Conservation (phyloP, 2,113 vertebrate genomes). For the Tonatia bakeri region DNA sequence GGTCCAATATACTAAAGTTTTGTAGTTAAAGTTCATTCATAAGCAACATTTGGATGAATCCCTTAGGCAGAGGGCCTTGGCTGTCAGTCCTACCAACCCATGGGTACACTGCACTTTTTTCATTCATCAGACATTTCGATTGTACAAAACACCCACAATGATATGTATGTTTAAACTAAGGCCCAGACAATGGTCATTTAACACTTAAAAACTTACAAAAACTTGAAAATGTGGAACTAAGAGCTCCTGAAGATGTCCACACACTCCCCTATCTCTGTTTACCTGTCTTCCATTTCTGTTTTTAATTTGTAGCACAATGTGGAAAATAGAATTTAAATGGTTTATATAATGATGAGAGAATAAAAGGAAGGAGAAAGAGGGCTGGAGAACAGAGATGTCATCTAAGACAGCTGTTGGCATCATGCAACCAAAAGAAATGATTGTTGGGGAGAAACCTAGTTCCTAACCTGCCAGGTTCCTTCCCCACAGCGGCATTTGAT, state of each 20-base stretch:
- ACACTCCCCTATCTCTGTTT: background rate
- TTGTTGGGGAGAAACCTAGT: background rate
- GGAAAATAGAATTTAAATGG: background rate
- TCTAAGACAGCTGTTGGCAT: background rate
- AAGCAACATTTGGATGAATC: background rate
- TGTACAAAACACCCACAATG: background rate
- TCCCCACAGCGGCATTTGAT: background rate
- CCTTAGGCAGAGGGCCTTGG: background rate
- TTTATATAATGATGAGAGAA: background rate
- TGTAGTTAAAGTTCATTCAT: background rate
- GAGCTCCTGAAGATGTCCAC: background rate
- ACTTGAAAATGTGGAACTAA: background rate
- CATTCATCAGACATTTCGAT: background rate
- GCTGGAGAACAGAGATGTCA: rapidly evolving
- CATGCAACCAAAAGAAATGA: background rate
- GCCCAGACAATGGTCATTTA: background rate
- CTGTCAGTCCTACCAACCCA: background rate
- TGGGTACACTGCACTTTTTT: background rate
- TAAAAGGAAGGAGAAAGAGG: background rate
- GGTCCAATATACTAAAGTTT: background rate
- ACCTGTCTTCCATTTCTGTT: background rate
- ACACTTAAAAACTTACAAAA: background rate
- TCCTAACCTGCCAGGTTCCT: background rate
- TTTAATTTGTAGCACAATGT: background rate
- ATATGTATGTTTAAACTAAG: background rate